Conservation (phyloP, 2,797 vertebrate genomes). For the Triplophysa yarkandensis region DNA sequence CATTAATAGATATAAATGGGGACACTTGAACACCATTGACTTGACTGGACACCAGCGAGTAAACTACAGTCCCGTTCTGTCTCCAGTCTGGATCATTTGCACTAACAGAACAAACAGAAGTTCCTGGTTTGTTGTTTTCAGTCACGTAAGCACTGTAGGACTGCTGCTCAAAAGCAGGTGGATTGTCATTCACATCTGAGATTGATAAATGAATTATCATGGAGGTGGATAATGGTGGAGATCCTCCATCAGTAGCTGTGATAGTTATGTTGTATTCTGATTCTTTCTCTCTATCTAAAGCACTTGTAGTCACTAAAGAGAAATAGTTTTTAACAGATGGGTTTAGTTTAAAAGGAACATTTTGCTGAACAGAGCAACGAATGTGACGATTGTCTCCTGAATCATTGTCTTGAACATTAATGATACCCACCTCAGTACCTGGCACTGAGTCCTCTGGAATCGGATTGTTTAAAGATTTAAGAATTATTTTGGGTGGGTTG, state of each 20-base stretch:
- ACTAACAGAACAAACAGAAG: constrained; percentile 55
- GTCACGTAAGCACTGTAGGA: constrained; percentile 65
- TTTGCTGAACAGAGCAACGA: constrained; percentile 44
- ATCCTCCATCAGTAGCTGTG: constrained; percentile 62
- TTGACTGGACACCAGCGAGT: constrained; percentile 43
- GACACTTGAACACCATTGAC: constrained; percentile 31
- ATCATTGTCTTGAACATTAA: constrained; percentile 63
- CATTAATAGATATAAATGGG: constrained; percentile 46
- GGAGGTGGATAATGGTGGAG: constrained; percentile 61
- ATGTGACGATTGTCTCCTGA: constrained; percentile 54
- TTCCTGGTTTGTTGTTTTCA: constrained; percentile 63
- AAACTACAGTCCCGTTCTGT: constrained; percentile 51
- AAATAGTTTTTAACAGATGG: constrained; percentile 56
- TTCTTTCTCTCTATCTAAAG: constrained; percentile 63
- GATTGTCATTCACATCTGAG: constrained; percentile 68
- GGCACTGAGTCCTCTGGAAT: constrained; percentile 53
- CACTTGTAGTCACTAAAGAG: constrained; percentile 52
- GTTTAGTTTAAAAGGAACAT: constrained; percentile 56
- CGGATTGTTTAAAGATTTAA: constrained; percentile 53
- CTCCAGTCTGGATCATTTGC: constrained; percentile 54
- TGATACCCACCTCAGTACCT: constrained; percentile 49
- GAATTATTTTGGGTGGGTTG: constrained; percentile 52
- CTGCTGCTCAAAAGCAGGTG: constrained; percentile 59
- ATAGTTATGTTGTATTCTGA: constrained; percentile 63
- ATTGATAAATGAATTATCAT: constrained; percentile 57